A percentile compares a stretch with the other conserved stretches of the same genome.
phyloP scores from a whole-genome alignment of 2,797 vertebrate genomes.

The Oryzias dopingdopingensis region DNA sequence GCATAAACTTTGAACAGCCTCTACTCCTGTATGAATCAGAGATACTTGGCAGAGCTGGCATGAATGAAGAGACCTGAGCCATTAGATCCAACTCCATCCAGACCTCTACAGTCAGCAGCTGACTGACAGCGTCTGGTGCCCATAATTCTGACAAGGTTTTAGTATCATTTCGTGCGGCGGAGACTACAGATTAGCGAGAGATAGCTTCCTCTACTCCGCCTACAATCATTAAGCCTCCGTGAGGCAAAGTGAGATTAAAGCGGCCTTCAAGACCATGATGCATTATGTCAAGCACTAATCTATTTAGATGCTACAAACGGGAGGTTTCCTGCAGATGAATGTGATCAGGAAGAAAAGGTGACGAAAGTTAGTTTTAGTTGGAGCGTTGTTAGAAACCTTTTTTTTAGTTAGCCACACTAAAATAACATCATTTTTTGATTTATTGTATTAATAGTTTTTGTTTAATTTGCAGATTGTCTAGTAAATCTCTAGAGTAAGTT shows the following conservation, averaged over 20 bases:
- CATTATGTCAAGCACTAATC: conserved; percentile 61
- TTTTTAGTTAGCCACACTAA: no score
- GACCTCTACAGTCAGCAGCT: conserved; percentile 51
- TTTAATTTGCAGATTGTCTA: no score
- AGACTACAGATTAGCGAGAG: conserved; percentile 33
- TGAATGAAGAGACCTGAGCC: conserved; percentile 33
- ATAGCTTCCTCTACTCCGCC: conserved; percentile 29
- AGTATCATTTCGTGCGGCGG: conserved; percentile 25
- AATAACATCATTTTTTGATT: no score
- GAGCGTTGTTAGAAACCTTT: not conserved
- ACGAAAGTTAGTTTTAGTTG: not conserved
- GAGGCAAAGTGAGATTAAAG: conserved; percentile 58
- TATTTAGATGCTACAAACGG: conserved; percentile 68
- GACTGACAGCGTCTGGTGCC: conserved; percentile 40
- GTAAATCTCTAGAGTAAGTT: conserved; percentile 5
- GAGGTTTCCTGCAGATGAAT: conserved; percentile 27
- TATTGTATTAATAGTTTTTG: no score
- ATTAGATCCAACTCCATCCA: conserved; percentile 41
- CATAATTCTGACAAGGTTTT: conserved; percentile 50
- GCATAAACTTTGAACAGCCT: conserved; percentile 1
- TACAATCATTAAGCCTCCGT: conserved; percentile 52
- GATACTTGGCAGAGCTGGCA: conserved; percentile 7
- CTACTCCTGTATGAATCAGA: conserved; percentile 11
- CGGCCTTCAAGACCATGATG: conserved; percentile 44
- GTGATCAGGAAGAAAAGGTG: conserved; percentile 28